Evolutionary conservation across 2,888 invertebrate genomes (phyloP), one percentile per base, ranked within the genome.

Genomic region (Drosophila longiperda): DNA sequence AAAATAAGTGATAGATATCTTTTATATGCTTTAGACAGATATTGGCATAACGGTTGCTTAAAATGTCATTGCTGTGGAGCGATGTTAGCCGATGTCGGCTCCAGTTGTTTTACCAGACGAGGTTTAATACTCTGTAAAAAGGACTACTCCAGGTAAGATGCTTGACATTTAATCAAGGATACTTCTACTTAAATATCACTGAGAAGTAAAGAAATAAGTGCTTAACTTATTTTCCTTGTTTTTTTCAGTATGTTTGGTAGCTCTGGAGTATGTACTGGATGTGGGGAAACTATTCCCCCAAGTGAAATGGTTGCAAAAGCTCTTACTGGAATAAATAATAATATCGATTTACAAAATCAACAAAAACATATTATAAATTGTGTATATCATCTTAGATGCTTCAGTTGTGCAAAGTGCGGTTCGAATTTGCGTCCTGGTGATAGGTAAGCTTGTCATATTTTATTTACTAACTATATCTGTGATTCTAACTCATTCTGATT

Each of bases 101-200:
- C 96, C 81, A 97, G 98, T 91, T 98, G 98, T 95, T 98, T 97
- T 94, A 97, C 97, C 93, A 97, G 97, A 94, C 96, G 96, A 80
- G 97, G 97, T 90, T 97, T 98, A 96, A 98, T 98, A 93, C 95
- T 98, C 92, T 98, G 98, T 96, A 97, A 97, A 95, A 96, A 95
- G 94, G 98, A 98, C 94, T 98, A 98, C 94, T 96, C 97, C 94
- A 97, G 97, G 98, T 98, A 94, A 95, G 96, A 32, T 23, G 45
- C 15, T 45, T 23, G 15, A 45, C 45, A 12, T 20, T 20, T 45
- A 45, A 7, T 3, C 15, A 45, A 15, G 20, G 15, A 20, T 23
- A 7, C n/a, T n/a, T n/a, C n/a, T n/a, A n/a, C n/a, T n/a, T 5
- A 29, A 29, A n/a, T 50, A 11, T 17, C 29, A 29, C n/a, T 15